A percentile compares a stretch with the other conserved stretches of the same genome.
These are phyloP conservation scores for Cataglyphis cursor DNA, from an alignment of 2,888 invertebrate genomes.

Conservation along the genomic window DNA sequence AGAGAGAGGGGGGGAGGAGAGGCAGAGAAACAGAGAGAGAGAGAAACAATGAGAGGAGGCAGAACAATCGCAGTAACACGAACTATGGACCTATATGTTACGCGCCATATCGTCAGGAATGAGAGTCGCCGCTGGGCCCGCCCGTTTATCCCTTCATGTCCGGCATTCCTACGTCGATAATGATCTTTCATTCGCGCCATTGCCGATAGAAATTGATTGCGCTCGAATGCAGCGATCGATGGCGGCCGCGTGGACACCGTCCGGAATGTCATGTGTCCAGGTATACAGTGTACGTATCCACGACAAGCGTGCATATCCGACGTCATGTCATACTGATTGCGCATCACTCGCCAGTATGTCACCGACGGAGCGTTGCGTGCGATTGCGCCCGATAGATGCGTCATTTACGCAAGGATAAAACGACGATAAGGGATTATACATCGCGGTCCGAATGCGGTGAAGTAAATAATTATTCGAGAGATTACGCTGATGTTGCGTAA, in stretches of 20 bases:
- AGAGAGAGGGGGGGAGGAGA: not conserved
- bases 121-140: constrained; percentile 31
- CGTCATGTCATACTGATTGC: constrained; percentile 40
- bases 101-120: constrained; percentile 63
- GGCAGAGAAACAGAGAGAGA: not conserved
- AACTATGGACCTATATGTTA: constrained; percentile 71
- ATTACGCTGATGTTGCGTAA: constrained; percentile 13
- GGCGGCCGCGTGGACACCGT: not conserved
- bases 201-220: constrained; percentile 78
- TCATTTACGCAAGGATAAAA: constrained; percentile 42
- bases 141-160: constrained; percentile 16
- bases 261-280: constrained; percentile 14
- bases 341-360: constrained; percentile 47
- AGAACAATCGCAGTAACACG: constrained; percentile 45
- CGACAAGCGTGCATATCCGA: constrained; percentile 36
- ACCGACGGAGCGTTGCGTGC: constrained; percentile 21
- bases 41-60: not conserved
- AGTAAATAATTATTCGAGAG: constrained; percentile 45
- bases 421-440: constrained; percentile 37
- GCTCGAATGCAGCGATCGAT: constrained; percentile 51
- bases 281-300: constrained; percentile 19
- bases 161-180: constrained; percentile 72
- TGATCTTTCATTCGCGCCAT: constrained; percentile 74
- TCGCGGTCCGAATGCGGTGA: constrained; percentile 28
- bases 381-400: constrained; percentile 28